phyloP scores from a whole-genome alignment of 2,113 vertebrate species.

The Nerophis lumbriciformis region DNA sequence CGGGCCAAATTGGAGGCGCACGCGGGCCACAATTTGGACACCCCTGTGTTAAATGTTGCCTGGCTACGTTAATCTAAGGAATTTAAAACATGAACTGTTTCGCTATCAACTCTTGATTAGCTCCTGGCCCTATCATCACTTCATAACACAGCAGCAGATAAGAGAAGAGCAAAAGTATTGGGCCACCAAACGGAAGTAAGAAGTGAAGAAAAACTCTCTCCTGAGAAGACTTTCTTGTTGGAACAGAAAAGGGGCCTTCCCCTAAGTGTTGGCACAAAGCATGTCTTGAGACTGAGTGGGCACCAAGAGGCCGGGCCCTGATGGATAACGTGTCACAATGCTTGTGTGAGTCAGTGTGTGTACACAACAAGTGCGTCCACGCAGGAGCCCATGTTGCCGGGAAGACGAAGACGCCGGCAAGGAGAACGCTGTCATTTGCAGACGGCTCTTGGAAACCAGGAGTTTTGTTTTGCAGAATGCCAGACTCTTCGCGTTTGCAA shows the following conservation, averaged over 20 bases:
- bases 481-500: conserved; percentile 67
- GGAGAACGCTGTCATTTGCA: conserved; percentile 29
- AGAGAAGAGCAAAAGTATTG: neutral
- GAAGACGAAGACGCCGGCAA: neutral
- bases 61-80: neutral
- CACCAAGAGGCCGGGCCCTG: no score
- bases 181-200: neutral
- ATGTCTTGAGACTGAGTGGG: no score
- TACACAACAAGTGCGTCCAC: neutral
- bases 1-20: neutral
- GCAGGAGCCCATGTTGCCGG: neutral
- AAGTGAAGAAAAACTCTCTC: neutral
- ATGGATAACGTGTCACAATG: no score
- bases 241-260: no score
- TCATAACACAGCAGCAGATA: neutral
- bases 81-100: conserved; percentile 3
- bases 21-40: neutral
- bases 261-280: no score
- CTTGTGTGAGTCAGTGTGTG: neutral
- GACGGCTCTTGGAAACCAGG: conserved; percentile 27
- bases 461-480: conserved; percentile 60
- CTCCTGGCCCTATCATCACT: neutral
- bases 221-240: no score
- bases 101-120: neutral
- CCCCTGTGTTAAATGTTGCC: neutral